Conservation (phyloP, 2,888 invertebrate genomes). For the Drosophila eohydei region DNA sequence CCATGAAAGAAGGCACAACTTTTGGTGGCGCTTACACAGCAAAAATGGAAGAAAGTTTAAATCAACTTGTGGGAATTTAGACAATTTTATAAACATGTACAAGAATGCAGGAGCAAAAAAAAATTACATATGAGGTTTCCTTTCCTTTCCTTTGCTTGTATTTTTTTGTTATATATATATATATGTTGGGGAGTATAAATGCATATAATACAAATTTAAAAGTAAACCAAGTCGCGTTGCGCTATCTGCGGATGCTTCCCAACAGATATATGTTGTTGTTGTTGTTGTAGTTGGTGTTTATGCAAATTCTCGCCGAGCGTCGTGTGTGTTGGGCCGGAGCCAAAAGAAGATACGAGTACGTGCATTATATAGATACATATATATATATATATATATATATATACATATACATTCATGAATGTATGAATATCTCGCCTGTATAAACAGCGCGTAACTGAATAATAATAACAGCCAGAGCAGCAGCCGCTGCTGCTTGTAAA, state of each 20-base stretch:
- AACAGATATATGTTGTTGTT: conserved; percentile 28
- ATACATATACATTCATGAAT: conserved; percentile 67
- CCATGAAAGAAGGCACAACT: conserved; percentile 49
- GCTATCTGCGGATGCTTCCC: conserved; percentile 71
- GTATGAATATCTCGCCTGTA: conserved; percentile 75
- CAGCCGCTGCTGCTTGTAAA: conserved; percentile 18
- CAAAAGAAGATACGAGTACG: conserved; percentile 68
- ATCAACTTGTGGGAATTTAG: conserved; percentile 82
- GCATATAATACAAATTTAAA: conserved; percentile 77
- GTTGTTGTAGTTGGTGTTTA: conserved; percentile 54
- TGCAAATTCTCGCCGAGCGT: conserved; percentile 61
- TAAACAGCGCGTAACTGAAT: conserved; percentile 78
- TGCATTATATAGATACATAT: conserved; percentile 53
- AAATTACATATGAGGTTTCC: conserved; percentile 22
- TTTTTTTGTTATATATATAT: background rate
- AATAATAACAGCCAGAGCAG: conserved; percentile 61
- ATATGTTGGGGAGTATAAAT: conserved; percentile 39
- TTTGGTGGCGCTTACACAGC: conserved; percentile 45
- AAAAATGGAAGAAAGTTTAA: conserved; percentile 73
- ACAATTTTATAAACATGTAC: conserved; percentile 81
- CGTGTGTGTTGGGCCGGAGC: conserved; percentile 68
- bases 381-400: conserved; percentile 10
- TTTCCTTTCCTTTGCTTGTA: background rate
- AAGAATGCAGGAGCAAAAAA: conserved; percentile 32
- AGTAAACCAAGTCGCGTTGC: conserved; percentile 72